phyloP scores from a whole-genome alignment of 2,113 vertebrate species.

The Potamarius usumacintae region DNA sequence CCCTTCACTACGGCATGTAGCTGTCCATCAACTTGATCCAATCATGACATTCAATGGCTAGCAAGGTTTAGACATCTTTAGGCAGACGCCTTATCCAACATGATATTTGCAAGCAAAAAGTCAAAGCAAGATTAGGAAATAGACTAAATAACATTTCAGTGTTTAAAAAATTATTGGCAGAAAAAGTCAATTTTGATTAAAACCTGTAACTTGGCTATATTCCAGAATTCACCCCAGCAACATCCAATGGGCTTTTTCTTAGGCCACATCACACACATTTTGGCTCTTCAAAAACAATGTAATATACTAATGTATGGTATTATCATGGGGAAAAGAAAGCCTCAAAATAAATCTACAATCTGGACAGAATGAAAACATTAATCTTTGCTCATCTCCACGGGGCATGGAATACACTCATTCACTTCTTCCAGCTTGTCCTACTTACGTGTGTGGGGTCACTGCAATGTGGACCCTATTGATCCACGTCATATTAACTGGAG shows the following conservation, averaged over 20 bases:
- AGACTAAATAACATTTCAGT: neutral
- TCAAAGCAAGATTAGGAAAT: neutral
- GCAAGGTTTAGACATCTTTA: neutral
- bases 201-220: neutral
- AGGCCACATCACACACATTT: neutral
- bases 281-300: neutral
- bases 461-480: too few species aligned
- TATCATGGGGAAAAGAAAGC: neutral
- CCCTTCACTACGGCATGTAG: neutral
- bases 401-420: neutral
- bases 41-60: neutral
- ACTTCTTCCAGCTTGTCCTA: too few species aligned
- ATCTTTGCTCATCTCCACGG: conserved; percentile 16
- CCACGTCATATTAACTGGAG: too few species aligned
- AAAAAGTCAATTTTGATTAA: neutral
- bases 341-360: neutral
- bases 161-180: neutral
- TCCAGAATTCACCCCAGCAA: neutral
- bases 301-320: neutral
- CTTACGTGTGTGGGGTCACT: too few species aligned
- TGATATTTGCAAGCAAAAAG: neutral
- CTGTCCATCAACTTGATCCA: neutral
- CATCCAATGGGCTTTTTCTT: neutral
- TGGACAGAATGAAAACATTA: conserved; percentile 30
- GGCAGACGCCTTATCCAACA: neutral